Percentiles rank a stretch among this genome's conserved stretches.
phyloP scores from a whole-genome alignment of 2,888 invertebrate species.

The Abscondita cerata region DNA sequence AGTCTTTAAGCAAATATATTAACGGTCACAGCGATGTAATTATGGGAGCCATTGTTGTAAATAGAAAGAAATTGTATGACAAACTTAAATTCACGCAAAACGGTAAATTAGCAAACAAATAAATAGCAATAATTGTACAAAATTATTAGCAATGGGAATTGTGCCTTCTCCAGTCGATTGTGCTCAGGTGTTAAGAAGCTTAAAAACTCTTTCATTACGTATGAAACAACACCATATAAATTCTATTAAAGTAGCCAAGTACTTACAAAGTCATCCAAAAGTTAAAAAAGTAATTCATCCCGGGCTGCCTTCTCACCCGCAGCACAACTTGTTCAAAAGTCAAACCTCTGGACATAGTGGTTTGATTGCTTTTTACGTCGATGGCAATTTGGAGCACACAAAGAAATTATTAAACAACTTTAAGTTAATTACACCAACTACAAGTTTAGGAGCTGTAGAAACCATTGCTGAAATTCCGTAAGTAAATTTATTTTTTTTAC shows the following conservation, averaged over 20 bases:
- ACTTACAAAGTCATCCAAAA: too few species aligned
- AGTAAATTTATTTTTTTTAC: constrained; percentile 56
- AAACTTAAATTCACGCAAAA: constrained; percentile 66
- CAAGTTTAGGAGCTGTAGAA: constrained; percentile 91
- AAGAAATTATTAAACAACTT: constrained; percentile 73
- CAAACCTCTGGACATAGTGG: constrained; percentile 89
- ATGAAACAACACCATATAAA: too few species aligned
- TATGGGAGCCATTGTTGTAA: constrained; percentile 42
- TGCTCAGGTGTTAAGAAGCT: too few species aligned
- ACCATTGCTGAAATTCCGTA: constrained; percentile 91
- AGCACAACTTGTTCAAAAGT: constrained; percentile 75
- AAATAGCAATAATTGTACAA: too few species aligned
- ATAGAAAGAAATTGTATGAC: constrained; percentile 54
- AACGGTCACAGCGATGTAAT: constrained; percentile 47
- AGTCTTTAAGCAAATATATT: constrained; percentile 46
- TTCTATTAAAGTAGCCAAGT: too few species aligned
- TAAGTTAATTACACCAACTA: constrained; percentile 82
- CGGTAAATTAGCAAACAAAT: constrained; percentile 45
- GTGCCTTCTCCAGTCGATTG: too few species aligned
- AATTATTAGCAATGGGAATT: too few species aligned
- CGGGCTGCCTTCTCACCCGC: constrained; percentile 82
- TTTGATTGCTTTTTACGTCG: constrained; percentile 85
- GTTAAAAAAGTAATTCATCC: too few species aligned
- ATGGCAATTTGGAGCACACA: constrained; percentile 74
- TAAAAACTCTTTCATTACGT: too few species aligned